phyloP scores from a whole-genome alignment of 2,797 vertebrate species.

The Ptychadena robeensis region DNA sequence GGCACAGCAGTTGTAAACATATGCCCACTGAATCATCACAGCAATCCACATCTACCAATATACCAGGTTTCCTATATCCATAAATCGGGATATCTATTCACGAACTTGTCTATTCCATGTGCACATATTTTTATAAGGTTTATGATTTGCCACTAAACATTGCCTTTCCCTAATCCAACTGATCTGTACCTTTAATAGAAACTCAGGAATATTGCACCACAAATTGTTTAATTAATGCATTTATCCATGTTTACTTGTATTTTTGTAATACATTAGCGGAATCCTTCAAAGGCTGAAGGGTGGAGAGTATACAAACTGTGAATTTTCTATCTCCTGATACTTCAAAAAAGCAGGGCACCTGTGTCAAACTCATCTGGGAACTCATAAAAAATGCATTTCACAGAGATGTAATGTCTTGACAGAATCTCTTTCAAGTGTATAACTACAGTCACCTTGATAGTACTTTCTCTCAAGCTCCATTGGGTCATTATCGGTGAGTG shows the following conservation, averaged over 20 bases:
- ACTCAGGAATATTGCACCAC: not conserved
- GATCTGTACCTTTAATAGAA: too few species aligned
- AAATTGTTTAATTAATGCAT: conserved; percentile 28
- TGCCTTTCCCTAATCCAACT: too few species aligned
- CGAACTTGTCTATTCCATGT: too few species aligned
- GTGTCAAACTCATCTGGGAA: conserved; percentile 60
- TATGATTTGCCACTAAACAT: too few species aligned
- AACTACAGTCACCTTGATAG: conserved; percentile 61
- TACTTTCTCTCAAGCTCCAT: conserved; percentile 36
- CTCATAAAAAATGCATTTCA: conserved; percentile 60
- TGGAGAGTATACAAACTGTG: conserved; percentile 40
- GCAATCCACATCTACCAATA: too few species aligned
- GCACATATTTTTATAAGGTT: too few species aligned
- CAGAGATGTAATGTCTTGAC: conserved; percentile 57
- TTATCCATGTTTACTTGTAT: conserved; percentile 29
- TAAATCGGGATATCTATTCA: too few species aligned
- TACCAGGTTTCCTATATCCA: too few species aligned
- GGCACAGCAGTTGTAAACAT: too few species aligned
- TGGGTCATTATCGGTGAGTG: conserved; percentile 37
- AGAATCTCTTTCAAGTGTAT: conserved; percentile 58
- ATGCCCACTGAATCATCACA: too few species aligned
- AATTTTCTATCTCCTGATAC: conserved; percentile 50
- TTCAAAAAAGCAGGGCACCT: conserved; percentile 51
- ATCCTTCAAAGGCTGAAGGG: conserved; percentile 33
- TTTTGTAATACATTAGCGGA: conserved; percentile 14